Base-by-base conservation (phyloP, 2,888 invertebrate genomes). In the Cosmia pyralina region DNA sequence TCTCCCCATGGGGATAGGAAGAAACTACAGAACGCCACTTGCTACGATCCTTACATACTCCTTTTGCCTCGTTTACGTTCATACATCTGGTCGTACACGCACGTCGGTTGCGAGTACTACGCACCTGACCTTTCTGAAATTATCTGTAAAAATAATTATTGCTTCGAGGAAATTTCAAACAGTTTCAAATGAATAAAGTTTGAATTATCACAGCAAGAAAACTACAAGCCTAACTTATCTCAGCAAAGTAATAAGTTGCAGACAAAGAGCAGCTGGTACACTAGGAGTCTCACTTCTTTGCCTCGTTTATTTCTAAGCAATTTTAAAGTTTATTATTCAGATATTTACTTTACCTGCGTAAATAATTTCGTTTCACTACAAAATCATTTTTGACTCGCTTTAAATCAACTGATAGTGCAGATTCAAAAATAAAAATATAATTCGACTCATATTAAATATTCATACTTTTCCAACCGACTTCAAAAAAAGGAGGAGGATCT, bases 131-230 rank as follows among this genome's bases (percentile, higher is more conserved):
- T 28, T n/a, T 28, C 28, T 53, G 5, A 41, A 58, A 46, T 44
- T n/a, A 59, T 46, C 4, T 59, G 19, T 52, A 48, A 34, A 41
- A 34, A 50, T 55, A 17, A 59, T 55, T 50, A 52, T 48, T 53
- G 15, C n/a, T 63, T 44, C 22, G 34, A 63, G 17, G 52, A 72
- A 58, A 58, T 73, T 65, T 72, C 7, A 58, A 72, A 63, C 17
- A 59, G 62, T 44, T 67, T 80, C 19, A 74, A 64, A 80, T 77
- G 34, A 79, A 80, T 80, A 74, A 77, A 77, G 74, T 77, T 77
- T 80, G 41, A 73, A 67, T 74, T 80, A 80, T 74, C 79, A 55
- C 46, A 68, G 57, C 74, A 44, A 53, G 58, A 67, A 79, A 67
- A 77, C 73, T 77, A 59, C 63, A 38, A 44, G 67, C 17, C n/a